A percentile compares a stretch with the other conserved stretches of the same genome.
phyloP scores from a whole-genome alignment of 2,797 vertebrate species.

The Pangasius krempfi region DNA sequence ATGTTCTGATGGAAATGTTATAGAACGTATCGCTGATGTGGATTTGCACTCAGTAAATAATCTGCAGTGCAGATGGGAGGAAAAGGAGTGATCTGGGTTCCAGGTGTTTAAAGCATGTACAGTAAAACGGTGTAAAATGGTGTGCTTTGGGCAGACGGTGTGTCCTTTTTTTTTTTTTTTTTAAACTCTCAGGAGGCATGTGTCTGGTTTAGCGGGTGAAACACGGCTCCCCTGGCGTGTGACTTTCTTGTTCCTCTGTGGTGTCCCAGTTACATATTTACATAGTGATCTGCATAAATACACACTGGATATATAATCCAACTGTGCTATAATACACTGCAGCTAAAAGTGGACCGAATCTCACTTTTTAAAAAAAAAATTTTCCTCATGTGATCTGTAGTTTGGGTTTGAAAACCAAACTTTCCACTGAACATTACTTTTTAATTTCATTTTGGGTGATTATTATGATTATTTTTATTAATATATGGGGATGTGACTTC shows the following conservation, averaged over 20 bases:
- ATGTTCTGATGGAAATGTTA: neutral
- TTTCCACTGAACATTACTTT: neutral
- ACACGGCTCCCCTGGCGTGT: slow-evolving; percentile 24
- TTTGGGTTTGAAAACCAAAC: neutral
- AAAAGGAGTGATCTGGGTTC: neutral
- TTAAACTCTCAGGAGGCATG: neutral
- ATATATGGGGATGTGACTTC: neutral
- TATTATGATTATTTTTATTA: neutral
- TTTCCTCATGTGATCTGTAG: neutral
- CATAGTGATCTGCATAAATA: slow-evolving; percentile 38
- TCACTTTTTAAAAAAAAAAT: too few species aligned
- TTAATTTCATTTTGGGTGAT: neutral
- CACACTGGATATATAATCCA: neutral
- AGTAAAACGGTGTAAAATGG: neutral
- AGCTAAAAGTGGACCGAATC: neutral
- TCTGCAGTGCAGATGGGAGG: slow-evolving; percentile 11
- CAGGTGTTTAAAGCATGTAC: slow-evolving; percentile 11
- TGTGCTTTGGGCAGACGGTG: neutral
- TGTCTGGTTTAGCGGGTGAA: slow-evolving; percentile 36
- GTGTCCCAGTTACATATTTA: slow-evolving; percentile 42
- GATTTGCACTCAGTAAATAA: slow-evolving; percentile 26
- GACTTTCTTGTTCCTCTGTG: slow-evolving; percentile 26
- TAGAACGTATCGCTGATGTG: neutral
- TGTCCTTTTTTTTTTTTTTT: slow-evolving; percentile 17
- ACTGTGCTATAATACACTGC: neutral